Base-by-base conservation (phyloP, 2,888 invertebrate species). In the Drosophila gaucha region DNA sequence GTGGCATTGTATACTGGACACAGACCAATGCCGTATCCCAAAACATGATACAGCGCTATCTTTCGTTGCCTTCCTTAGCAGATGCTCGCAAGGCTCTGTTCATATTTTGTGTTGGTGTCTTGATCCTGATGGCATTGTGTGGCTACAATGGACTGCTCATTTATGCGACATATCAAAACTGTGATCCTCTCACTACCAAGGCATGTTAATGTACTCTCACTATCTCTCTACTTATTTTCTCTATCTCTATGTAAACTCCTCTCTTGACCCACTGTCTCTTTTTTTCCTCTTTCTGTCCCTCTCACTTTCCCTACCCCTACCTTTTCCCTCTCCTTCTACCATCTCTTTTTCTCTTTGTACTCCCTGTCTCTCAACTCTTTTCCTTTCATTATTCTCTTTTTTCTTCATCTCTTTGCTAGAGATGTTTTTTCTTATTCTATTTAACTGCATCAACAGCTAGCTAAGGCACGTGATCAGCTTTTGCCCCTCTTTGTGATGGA, bases 401-500 rank as follows among this genome's bases (percentile, higher is more conserved):
- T 5, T 26, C 26, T 5, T 2, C 2, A 1, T 26, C 8, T 6
- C 6, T 5, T 5, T 26, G 26, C 26, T 4, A 2, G 26, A 12
- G 12, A 31, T 12, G 10, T 3, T 31, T n/a, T 31, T 3, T 12
- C 6, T 31, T 9, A 2, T 31, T 0, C 16, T n/a, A 35, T 9
- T 18, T 3, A 35, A 20, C 6, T n/a, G 0, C 0, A 9, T 88
- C 22, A 89, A 39, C 67, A 95, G 93, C 89, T 96, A 49, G 96
- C 95, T 0, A 92, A 93, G 70, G 95, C 95, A 9, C 95, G 95
- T 68, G 96, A 96, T 88, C 96, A 97, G 91, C 91, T 97, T 2
- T 90, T 97, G 38, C 97, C 97, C 0, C 91, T 97, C n/a, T 93
- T 97, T 60, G 97, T 97, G 5, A 97, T 97, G 96, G 95, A 97